These are phyloP conservation scores for Sebastes goodei DNA, from an alignment of 2,797 vertebrate genomes.

Conservation along the genomic window DNA sequence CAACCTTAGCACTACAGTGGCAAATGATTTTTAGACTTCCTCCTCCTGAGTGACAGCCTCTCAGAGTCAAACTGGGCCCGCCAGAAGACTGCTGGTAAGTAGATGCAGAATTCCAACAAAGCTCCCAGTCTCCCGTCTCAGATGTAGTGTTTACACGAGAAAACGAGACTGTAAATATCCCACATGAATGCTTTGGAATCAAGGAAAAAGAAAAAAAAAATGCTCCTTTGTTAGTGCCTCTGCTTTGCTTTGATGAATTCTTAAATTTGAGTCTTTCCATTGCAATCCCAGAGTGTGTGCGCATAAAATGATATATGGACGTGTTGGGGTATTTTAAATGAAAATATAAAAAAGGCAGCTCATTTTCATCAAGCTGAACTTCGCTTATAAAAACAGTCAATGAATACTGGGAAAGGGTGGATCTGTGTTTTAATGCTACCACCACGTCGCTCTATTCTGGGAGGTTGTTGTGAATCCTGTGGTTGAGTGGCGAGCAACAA, in stretches of 20 bases:
- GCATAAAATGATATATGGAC: constrained; percentile 18
- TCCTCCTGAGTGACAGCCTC: constrained; percentile 49
- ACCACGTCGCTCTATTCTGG: constrained; percentile 76
- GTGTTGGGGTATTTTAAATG: constrained; percentile 33
- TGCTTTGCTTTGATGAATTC: constrained; percentile 56
- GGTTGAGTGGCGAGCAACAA: constrained; percentile 71
- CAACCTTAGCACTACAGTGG: constrained; percentile 65
- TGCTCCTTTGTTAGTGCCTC: constrained; percentile 30
- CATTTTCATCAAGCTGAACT: constrained; percentile 63
- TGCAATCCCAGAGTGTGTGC: constrained; percentile 30
- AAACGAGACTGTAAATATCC: constrained; percentile 75
- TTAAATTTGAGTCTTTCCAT: constrained; percentile 49
- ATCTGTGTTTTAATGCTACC: constrained; percentile 67
- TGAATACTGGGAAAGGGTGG: constrained; percentile 76
- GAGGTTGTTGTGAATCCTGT: constrained; percentile 80
- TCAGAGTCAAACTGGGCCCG: constrained; percentile 16
- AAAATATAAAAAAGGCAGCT: constrained; percentile 33
- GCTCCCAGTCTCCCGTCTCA: constrained; percentile 59
- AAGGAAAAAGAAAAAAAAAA: constrained; percentile 16
- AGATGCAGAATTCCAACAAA: constrained; percentile 78
- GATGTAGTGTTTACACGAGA: constrained; percentile 78
- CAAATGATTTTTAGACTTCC: constrained; percentile 61
- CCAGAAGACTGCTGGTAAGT: constrained; percentile 59
- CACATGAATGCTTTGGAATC: constrained; percentile 72
- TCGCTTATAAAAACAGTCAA: constrained; percentile 65